Base-by-base conservation (phyloP, 2,797 vertebrate genomes). In the Denticeps clupeoides region DNA sequence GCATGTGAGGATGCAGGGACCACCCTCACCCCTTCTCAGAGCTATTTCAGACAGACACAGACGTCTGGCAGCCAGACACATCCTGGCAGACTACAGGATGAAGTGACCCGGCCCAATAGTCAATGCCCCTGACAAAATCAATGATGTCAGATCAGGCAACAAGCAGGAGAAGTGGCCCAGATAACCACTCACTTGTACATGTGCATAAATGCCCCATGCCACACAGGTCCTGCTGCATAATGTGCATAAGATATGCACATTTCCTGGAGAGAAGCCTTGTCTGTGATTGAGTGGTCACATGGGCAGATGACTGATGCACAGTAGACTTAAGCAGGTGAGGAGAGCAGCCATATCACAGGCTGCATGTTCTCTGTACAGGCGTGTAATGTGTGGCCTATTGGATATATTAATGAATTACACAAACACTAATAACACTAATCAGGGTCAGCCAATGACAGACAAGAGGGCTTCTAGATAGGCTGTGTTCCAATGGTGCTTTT, bases 281-380 rank as follows among this genome's bases (percentile, higher is more conserved):
- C 45, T 23, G 19, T 46, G 58, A 65, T 63, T 61, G 58, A 69
- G 58, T 33, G 59, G 56, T 55, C 53, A 59, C 47, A 28, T 24
- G 58, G 60, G 64, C 58, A 53, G 32, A 49, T 55, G 58, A 64
- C 57, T 47, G 60, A 42, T 38, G 33, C 31, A 3, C 41, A 13
- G n/a, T 12, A 21, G n/a, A 22, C 24, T 23, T 19, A 53, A 37
- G 23, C 38, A 61, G 69, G 69, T 58, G 49, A 47, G 50, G 60
- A 50, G 65, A 51, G 47, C 61, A 49, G 43, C 37, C 33, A 55
- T 58, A 69, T 69, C 69, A 67, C 63, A 62, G 66, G 56, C 63
- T 55, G 48, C 22, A 15, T 51, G 51, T 53, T 53, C 55, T 61
- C 65, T 63, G 69, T 31, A 40, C 58, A 48, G 44, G 47, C 67